phyloP scores from a whole-genome alignment of 2,888 invertebrate species.

The Drosophila macrospina region DNA sequence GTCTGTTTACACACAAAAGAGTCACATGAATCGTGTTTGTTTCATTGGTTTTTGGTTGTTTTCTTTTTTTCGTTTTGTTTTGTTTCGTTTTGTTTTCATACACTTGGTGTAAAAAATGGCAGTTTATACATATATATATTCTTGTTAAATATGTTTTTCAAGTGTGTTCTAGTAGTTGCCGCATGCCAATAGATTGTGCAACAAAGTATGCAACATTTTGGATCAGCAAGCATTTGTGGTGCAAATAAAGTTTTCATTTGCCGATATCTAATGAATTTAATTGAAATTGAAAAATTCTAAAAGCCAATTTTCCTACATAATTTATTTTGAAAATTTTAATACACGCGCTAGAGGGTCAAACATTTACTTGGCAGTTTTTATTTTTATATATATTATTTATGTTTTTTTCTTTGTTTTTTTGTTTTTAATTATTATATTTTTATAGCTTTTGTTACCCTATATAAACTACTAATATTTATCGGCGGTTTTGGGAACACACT shows the following conservation, averaged over 20 bases:
- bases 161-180: conserved; percentile 75
- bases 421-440: conserved; percentile 21
- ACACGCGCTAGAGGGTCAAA: conserved; percentile 70
- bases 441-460: conserved; percentile 68
- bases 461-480: conserved; percentile 80
- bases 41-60: conserved; percentile 17
- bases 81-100: conserved; percentile 62
- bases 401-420: background rate
- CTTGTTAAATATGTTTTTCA: conserved; percentile 54
- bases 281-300: conserved; percentile 24
- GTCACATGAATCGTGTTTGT: conserved; percentile 44
- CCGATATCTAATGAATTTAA: conserved; percentile 29
- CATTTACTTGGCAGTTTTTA: conserved; percentile 77
- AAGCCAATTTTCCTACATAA: conserved; percentile 38
- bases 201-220: conserved; percentile 52
- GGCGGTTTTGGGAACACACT: conserved; percentile 79
- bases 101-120: conserved; percentile 84
- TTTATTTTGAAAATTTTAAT: conserved; percentile 33
- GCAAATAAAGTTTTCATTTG: conserved; percentile 27
- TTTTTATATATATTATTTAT: conserved; percentile 31
- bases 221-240: conserved; percentile 45
- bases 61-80: too few species aligned
- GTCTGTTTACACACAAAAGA: conserved; percentile 71
- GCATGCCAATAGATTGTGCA: conserved; percentile 47
- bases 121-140: conserved; percentile 78